These are phyloP conservation scores for Parnassius orleans DNA, from an alignment of 2,888 invertebrate species.

Conservation along the genomic window DNA sequence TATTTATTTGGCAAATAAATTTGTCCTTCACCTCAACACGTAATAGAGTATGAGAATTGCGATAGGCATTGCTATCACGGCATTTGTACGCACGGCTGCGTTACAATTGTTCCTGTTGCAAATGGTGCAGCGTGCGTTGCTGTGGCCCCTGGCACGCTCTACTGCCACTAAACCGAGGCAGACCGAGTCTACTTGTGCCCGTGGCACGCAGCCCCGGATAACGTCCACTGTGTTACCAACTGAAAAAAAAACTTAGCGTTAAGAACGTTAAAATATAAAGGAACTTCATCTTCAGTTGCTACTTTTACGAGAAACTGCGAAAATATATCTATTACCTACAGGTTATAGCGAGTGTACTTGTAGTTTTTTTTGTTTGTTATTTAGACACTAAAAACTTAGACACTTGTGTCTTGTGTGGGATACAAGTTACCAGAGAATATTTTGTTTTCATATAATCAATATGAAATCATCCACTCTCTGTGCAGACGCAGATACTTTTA, in stretches of 20 bases:
- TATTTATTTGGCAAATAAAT: not conserved
- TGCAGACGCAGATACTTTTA: too few species aligned
- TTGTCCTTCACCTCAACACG: constrained; percentile 48
- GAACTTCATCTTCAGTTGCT: too few species aligned
- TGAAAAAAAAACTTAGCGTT: constrained; percentile 42
- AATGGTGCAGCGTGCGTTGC: constrained; percentile 67
- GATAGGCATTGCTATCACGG: constrained; percentile 35
- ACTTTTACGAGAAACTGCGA: too few species aligned
- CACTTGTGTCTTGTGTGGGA: too few species aligned
- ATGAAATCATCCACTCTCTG: too few species aligned
- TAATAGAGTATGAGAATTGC: constrained; percentile 44
- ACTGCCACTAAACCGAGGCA: constrained; percentile 64
- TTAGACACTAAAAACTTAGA: too few species aligned
- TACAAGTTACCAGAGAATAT: too few species aligned
- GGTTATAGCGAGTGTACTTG: too few species aligned
- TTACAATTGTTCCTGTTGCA: constrained; percentile 71
- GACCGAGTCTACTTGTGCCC: constrained; percentile 64
- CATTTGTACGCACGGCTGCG: constrained; percentile 38
- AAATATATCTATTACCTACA: too few species aligned
- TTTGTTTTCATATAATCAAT: too few species aligned
- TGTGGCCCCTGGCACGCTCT: constrained; percentile 69
- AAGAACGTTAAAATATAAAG: too few species aligned
- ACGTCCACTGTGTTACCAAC: constrained; percentile 72
- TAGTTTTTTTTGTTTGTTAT: too few species aligned
- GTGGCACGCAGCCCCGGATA: constrained; percentile 66